A percentile compares a stretch with the other conserved stretches of the same genome.
phyloP scores from a whole-genome alignment of 2,888 invertebrate species.

The Anoncus sp. region DNA sequence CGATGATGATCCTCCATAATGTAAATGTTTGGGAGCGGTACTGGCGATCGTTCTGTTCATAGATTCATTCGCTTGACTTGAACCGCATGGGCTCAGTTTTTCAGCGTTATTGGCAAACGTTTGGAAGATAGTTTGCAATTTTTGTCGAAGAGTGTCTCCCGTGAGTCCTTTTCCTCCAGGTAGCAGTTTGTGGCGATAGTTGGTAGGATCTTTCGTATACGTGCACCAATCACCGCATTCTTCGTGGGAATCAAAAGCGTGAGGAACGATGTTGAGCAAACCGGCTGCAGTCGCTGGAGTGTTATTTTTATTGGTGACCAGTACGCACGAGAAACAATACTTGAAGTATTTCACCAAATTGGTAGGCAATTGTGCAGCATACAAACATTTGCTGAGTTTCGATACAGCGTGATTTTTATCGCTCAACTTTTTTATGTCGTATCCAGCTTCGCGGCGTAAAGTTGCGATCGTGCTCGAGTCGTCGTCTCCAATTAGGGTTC shows the following conservation, averaged over 20 bases:
- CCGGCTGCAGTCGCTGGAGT: slow-evolving; percentile 28
- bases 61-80: slow-evolving; percentile 60
- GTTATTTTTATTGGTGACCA: slow-evolving; percentile 53
- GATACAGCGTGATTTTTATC: slow-evolving; percentile 55
- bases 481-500: slow-evolving; percentile 61
- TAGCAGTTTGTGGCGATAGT: slow-evolving; percentile 16
- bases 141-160: neutral
- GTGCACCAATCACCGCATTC: slow-evolving; percentile 28
- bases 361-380: slow-evolving; percentile 46
- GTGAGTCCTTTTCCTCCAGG: slow-evolving; percentile 16
- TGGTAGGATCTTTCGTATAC: slow-evolving; percentile 15
- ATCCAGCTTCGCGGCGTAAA: slow-evolving; percentile 43
- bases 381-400: slow-evolving; percentile 55
- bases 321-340: slow-evolving; percentile 50
- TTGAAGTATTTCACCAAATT: slow-evolving; percentile 51
- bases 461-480: slow-evolving; percentile 60
- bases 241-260: too few relatives aligned
- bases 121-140: slow-evolving; percentile 42
- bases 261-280: neutral
- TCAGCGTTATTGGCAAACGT: slow-evolving; percentile 56
- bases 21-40: slow-evolving; percentile 55
- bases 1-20: slow-evolving; percentile 60
- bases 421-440: slow-evolving; percentile 52
- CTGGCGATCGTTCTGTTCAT: slow-evolving; percentile 55
- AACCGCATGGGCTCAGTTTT: slow-evolving; percentile 62